Conservation (phyloP, 2,888 invertebrate genomes). For the Candidula unifasciata region DNA sequence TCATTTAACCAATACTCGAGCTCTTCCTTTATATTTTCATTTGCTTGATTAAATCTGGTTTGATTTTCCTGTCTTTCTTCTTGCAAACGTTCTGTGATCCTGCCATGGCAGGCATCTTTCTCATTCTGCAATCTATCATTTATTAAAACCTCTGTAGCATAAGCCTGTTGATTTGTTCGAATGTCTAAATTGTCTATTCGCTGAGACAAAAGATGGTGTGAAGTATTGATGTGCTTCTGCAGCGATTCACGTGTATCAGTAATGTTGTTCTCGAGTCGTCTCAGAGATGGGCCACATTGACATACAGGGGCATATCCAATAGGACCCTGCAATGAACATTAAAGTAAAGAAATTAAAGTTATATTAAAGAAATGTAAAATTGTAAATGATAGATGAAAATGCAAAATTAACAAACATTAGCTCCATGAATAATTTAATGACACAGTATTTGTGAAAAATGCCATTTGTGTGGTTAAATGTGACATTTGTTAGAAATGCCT, state of each 20-base stretch:
- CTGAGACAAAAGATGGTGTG: constrained; percentile 84
- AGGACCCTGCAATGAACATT: constrained; percentile 83
- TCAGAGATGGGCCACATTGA: constrained; percentile 93
- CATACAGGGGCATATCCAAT: constrained; percentile 87
- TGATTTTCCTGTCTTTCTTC: constrained; percentile 80
- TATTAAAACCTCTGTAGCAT: constrained; percentile 67
- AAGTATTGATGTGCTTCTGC: constrained; percentile 87
- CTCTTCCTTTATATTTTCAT: constrained; percentile 55
- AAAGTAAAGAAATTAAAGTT: background rate
- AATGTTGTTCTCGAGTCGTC: constrained; percentile 88
- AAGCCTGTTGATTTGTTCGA: constrained; percentile 75
- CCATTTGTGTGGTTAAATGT: too few relatives aligned
- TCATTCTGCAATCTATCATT: constrained; percentile 84
- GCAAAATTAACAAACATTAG: too few relatives aligned
- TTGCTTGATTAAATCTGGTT: constrained; percentile 66
- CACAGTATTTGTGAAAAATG: too few relatives aligned
- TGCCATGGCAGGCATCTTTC: constrained; percentile 83
- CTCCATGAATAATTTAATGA: too few relatives aligned
- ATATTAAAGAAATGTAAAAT: background rate
- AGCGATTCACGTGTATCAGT: constrained; percentile 89
- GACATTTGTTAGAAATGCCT: too few relatives aligned
- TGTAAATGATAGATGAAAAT: too few relatives aligned
- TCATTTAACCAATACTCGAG: constrained; percentile 74
- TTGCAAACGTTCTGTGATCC: constrained; percentile 82
- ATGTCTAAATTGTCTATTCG: constrained; percentile 89